Conservation (phyloP, 1,140 invertebrate species). For the Cotesia chilonis region DNA sequence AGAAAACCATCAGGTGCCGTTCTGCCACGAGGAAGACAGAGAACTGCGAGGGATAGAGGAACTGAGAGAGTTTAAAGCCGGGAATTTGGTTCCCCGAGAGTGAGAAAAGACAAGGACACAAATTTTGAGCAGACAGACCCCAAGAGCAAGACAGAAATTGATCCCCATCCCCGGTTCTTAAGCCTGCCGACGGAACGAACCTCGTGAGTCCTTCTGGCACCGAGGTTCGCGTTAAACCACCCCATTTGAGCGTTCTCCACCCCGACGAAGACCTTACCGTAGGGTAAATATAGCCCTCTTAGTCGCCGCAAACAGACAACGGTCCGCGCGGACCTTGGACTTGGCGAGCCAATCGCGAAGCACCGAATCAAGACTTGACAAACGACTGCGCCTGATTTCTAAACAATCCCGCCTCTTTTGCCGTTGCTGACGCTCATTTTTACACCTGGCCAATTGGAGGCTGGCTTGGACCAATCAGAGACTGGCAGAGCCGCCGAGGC, state of each 20-base stretch:
- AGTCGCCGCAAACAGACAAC: conserved; percentile 5
- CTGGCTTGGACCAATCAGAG: conserved; percentile 44
- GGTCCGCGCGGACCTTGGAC: conserved; percentile 55
- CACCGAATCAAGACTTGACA: conserved; percentile 40
- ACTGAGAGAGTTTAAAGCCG: background rate
- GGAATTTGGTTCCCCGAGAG: conserved; percentile 10
- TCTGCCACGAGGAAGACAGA: background rate
- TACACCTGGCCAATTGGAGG: conserved; percentile 50
- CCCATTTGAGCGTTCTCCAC: conserved; percentile 67
- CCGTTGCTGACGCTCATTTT: conserved; percentile 42
- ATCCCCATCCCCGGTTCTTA: conserved; percentile 8
- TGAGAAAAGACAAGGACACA: conserved; percentile 5
- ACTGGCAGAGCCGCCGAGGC: background rate
- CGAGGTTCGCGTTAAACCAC: conserved; percentile 66
- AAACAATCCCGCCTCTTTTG: conserved; percentile 47
- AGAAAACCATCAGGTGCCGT: too few species aligned
- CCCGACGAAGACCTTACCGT: conserved; percentile 63
- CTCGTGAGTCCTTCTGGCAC: conserved; percentile 61
- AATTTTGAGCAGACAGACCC: background rate
- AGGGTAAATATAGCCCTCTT: conserved; percentile 57
- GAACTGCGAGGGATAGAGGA: background rate
- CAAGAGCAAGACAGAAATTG: conserved; percentile 30
- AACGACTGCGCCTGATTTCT: conserved; percentile 45
- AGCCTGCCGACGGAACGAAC: conserved; percentile 30
- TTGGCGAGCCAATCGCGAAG: conserved; percentile 42